Percentiles rank a stretch among this genome's conserved stretches.
phyloP scores from a whole-genome alignment of 2,113 vertebrate species.

The Rynchops niger region DNA sequence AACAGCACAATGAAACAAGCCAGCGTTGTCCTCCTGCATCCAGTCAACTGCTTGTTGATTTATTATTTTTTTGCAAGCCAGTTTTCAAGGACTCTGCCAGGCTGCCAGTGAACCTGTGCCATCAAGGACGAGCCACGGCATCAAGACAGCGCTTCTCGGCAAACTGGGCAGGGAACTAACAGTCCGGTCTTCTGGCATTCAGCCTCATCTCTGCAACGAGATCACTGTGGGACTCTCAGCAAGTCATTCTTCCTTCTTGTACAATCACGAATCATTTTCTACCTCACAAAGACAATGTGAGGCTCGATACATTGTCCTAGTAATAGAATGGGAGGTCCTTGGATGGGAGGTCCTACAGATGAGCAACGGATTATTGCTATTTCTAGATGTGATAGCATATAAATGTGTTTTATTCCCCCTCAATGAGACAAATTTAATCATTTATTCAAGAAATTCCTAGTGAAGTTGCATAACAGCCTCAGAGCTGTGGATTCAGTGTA shows the following conservation, averaged over 20 bases:
- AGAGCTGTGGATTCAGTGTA: not conserved
- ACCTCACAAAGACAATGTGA: not conserved
- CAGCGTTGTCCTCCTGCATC: not conserved
- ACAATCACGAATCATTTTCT: not conserved
- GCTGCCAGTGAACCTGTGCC: not conserved
- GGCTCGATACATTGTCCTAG: not conserved
- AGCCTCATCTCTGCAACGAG: constrained; percentile 17
- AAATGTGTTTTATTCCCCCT: constrained; percentile 10
- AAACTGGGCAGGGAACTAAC: not conserved
- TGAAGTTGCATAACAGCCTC: constrained; percentile 10
- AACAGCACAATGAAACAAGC: not conserved
- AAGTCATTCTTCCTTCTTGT: not conserved
- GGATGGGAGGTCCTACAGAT: constrained; percentile 6
- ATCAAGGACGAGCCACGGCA: rapidly evolving
- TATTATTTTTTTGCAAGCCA: not conserved
- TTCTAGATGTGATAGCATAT: constrained; percentile 2
- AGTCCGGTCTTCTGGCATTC: not conserved
- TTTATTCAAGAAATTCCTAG: constrained; percentile 14
- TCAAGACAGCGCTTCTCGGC: not conserved
- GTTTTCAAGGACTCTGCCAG: not conserved
- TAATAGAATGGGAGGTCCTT: not conserved
- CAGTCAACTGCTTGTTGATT: not conserved
- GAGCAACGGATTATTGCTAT: constrained; percentile 42
- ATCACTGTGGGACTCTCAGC: constrained; percentile 21
- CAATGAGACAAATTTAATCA: not conserved